These are phyloP conservation scores for Torymus tubicola DNA, from an alignment of 2,888 invertebrate genomes.

Conservation along the genomic window DNA sequence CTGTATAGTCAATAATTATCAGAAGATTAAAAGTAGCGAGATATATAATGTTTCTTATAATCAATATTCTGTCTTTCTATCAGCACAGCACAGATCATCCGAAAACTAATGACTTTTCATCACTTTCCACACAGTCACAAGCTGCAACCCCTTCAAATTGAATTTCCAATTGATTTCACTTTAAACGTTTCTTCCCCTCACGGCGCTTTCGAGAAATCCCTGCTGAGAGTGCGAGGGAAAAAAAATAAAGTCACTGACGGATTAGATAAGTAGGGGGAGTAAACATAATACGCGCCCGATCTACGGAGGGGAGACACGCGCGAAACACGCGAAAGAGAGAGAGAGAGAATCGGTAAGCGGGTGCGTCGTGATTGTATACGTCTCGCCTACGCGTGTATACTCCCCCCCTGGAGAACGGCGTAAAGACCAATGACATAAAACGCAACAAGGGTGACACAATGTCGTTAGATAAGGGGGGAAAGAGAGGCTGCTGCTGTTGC, in stretches of 20 bases:
- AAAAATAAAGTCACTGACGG: conserved; percentile 22
- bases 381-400: conserved; percentile 42
- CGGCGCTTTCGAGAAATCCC: not conserved
- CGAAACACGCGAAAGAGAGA: not conserved
- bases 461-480: conserved; percentile 59
- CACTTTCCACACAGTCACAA: too few species aligned
- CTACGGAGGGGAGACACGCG: not conserved
- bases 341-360: conserved; percentile 11
- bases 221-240: conserved; percentile 12
- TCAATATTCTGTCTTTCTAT: too few species aligned
- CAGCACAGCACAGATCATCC: too few species aligned
- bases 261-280: conserved; percentile 30
- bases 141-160: too few species aligned
- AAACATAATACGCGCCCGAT: conserved; percentile 1
- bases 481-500: conserved; percentile 45
- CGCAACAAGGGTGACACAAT: conserved; percentile 64
- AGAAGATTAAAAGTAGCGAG: too few species aligned
- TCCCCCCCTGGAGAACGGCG: conserved; percentile 56
- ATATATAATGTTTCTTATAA: too few species aligned
- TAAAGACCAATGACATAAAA: conserved; percentile 69
- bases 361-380: conserved; percentile 33
- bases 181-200: not conserved
- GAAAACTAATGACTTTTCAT: too few species aligned
- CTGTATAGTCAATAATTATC: too few species aligned
- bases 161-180: not conserved